Evolutionary conservation across 2,888 invertebrate genomes (phyloP), one percentile per base, ranked within the genome.

Genomic region (Heliconius aoede): DNA sequence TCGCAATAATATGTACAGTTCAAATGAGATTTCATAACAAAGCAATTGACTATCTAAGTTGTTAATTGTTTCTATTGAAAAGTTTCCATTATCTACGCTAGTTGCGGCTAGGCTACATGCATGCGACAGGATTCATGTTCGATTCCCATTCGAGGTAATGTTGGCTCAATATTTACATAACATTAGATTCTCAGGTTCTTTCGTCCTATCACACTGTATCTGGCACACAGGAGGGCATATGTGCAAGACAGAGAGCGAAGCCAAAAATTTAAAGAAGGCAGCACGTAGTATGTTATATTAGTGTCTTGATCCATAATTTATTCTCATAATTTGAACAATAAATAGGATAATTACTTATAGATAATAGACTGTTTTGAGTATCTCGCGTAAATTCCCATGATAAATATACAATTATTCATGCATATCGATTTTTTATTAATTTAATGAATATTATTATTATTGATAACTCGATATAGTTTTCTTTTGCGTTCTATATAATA

Each of bases 21-120:
- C 61, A 62, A 74, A 28, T 36, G 55, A 72, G 71, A 40, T 28
- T 30, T 58, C 64, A 72, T 51, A 74, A 69, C 26, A 21, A 60
- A 60, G 36, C 61, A 72, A 72, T 60, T 72, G 72, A 72, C 58
- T 60, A 30, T 72, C 30, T 36, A 51, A 65, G 26, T 15, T 36
- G 15, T 68, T 7, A 69, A 74, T 76, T 58, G 28, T 71, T 72
- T 60, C 18, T 36, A 75, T 71, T 71, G 18, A 32, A 74, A 69
- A 55, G 32, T 71, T 71, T 71, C 71, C 58, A 71, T n/a, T 32
- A 18, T 32, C 24, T 24, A 32, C 36, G n/a, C n/a, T 46, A 7
- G 7, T 46, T 18, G 18, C 18, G 5, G 18, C 1, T 11, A 36
- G 36, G 11, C 9, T 18, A 18, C n/a, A 55, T 55, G n/a, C 15